phyloP scores from a whole-genome alignment of 1,140 invertebrate genomes.

The Drosophila nannoptera region DNA sequence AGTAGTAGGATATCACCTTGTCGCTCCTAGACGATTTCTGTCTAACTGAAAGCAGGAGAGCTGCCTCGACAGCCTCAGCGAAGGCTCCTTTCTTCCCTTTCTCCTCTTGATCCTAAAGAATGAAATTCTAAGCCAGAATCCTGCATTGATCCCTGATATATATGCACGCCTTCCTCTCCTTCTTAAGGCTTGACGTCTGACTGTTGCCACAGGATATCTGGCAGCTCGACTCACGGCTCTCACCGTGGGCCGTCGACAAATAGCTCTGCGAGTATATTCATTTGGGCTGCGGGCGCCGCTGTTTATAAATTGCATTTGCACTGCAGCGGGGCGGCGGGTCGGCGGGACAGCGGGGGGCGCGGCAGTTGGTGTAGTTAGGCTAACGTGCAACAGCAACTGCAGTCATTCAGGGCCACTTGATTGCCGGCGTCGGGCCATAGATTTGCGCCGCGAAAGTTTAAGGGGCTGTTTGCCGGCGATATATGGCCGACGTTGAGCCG shows the following conservation, averaged over 20 bases:
- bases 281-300: constrained; percentile 19
- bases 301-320: constrained; percentile 66
- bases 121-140: no score
- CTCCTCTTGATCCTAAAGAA: no score
- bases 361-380: constrained; percentile 36
- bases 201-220: constrained; percentile 2
- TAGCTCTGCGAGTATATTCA: constrained; percentile 31
- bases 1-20: no score
- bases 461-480: constrained; percentile 25
- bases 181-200: no score
- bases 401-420: constrained; percentile 67
- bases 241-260: not conserved
- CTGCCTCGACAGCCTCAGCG: no score
- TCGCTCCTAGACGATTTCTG: no score
- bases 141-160: no score
- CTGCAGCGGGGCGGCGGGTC: not conserved
- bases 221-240: not conserved
- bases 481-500: constrained; percentile 27
- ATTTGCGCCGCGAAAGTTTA: constrained; percentile 48
- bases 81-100: no score
- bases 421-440: constrained; percentile 43
- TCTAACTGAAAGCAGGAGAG: no score
- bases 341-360: not conserved
- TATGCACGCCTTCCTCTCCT: no score
- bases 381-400: constrained; percentile 63